Conservation (phyloP, 2,113 vertebrate species). For the Chaetorhynchus papuensis region DNA sequence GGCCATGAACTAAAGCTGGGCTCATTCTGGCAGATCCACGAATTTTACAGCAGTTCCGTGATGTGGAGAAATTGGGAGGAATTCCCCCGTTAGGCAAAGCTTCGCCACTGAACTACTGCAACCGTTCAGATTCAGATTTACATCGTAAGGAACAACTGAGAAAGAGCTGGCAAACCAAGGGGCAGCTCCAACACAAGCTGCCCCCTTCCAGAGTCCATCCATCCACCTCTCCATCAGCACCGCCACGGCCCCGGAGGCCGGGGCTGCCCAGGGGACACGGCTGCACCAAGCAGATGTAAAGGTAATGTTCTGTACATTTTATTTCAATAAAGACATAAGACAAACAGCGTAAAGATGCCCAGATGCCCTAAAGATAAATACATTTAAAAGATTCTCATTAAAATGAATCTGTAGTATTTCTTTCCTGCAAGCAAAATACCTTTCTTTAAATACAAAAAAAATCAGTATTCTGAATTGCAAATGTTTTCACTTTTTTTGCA, state of each 20-base stretch:
- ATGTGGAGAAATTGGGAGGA: neutral
- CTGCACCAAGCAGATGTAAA: slow-evolving; percentile 75
- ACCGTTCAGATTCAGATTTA: neutral
- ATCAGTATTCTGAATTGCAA: slow-evolving; percentile 79
- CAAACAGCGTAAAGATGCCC: slow-evolving; percentile 86
- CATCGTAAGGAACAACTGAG: neutral
- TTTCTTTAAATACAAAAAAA: slow-evolving; percentile 82
- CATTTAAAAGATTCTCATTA: slow-evolving; percentile 85
- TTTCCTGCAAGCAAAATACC: slow-evolving; percentile 90
- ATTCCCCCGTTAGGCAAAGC: neutral
- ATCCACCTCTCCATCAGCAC: slow-evolving; percentile 8
- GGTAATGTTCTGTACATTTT: slow-evolving; percentile 92
- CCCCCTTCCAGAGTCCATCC: neutral
- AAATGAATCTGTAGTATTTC: slow-evolving; percentile 86
- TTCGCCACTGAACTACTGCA: neutral
- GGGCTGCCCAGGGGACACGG: slow-evolving; percentile 70
- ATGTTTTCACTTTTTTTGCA: slow-evolving; percentile 77
- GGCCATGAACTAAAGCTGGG: neutral
- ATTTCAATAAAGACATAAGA: slow-evolving; percentile 91
- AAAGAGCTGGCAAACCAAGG: slow-evolving; percentile 14
- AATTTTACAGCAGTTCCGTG: neutral
- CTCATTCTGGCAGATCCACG: neutral
- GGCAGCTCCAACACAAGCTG: neutral
- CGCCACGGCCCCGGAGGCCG: slow-evolving; percentile 56
- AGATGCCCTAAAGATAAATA: slow-evolving; percentile 92